Base-by-base conservation (phyloP, 2,888 invertebrate species). In the Aphrophora alni region DNA sequence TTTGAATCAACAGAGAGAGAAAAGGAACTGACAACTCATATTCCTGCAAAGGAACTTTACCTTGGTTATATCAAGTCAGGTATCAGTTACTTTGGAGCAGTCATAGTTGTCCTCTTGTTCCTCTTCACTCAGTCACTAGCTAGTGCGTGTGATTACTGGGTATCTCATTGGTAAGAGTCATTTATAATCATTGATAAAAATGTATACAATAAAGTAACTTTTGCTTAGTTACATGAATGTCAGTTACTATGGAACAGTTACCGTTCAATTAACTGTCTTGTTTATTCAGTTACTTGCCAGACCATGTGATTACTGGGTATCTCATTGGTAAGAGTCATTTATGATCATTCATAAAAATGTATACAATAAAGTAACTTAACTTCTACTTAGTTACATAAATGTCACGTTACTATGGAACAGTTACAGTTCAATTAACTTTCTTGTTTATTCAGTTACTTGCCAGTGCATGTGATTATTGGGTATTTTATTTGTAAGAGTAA, bases 141-240 rank as follows among this genome's bases (percentile, higher is more conserved):
- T 21, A 87, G 87, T 28, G 86, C 87, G 8, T 86, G 87, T 24
- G 89, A 90, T 82, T 88, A 87, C 80, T 87, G 87, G 82, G 82
- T 89, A 38, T 85, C 88, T 82, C 89, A 82, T 85, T 93, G 89
- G 89, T 87, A 81, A 81, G 84, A 84, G 33, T 76, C 25, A 25
- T 38, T n/a, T n/a, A n/a, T n/a, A n/a, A n/a, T n/a, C n/a, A n/a
- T n/a, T n/a, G n/a, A n/a, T n/a, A n/a, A n/a, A n/a, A n/a, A n/a
- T n/a, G n/a, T n/a, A n/a, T n/a, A n/a, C n/a, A n/a, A n/a, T n/a
- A 8, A 59, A 59, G 59, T n/a, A 59, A 59, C 21, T 59, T 1
- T 59, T 21, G 2, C 59, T 59, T 8, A 21, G 59, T 14, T 59
- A 59, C 21, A 59, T 59, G 3, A 59, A 59, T 3, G 21, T 59